phyloP scores from a whole-genome alignment of 2,797 vertebrate genomes.

The Karalla daura region DNA sequence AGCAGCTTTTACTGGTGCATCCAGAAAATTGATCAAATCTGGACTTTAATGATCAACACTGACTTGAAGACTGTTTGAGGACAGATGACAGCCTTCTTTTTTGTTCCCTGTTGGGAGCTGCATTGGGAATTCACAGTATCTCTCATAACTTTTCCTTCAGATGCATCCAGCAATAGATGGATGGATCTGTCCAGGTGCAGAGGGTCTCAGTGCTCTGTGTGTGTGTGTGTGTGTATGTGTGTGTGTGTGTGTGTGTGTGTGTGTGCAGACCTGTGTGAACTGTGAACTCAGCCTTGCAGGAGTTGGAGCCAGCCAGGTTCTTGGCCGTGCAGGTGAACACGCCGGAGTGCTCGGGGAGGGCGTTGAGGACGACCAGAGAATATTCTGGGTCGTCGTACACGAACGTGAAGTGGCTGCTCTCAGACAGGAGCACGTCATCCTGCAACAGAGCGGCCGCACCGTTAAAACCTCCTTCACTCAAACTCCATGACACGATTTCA shows the following conservation, averaged over 20 bases:
- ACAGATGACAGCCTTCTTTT: too few relatives aligned
- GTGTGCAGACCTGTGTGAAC: constrained; percentile 85
- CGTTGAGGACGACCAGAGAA: constrained; percentile 91
- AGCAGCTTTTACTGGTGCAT: neutral
- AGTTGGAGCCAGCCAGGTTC: constrained; percentile 91
- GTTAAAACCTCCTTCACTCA: neutral
- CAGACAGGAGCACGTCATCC: constrained; percentile 88
- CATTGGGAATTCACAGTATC: too few relatives aligned
- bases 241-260: neutral
- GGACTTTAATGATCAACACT: neutral
- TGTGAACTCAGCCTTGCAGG: constrained; percentile 95
- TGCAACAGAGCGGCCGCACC: constrained; percentile 61
- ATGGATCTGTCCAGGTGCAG: neutral
- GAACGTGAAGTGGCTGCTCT: constrained; percentile 92
- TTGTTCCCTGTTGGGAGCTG: too few relatives aligned
- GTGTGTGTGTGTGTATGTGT: too few relatives aligned
- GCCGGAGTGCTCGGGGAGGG: constrained; percentile 84
- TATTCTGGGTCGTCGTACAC: constrained; percentile 96
- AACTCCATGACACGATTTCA: neutral
- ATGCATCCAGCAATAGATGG: too few relatives aligned
- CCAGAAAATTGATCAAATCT: neutral
- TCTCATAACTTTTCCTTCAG: neutral
- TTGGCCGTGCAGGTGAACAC: constrained; percentile 93
- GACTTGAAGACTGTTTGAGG: too few relatives aligned
- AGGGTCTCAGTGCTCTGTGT: neutral